Percentiles rank a stretch among this genome's conserved stretches.
These are phyloP conservation scores for Nansenia antarctica DNA, from an alignment of 2,113 vertebrate species.

Conservation along the genomic window DNA sequence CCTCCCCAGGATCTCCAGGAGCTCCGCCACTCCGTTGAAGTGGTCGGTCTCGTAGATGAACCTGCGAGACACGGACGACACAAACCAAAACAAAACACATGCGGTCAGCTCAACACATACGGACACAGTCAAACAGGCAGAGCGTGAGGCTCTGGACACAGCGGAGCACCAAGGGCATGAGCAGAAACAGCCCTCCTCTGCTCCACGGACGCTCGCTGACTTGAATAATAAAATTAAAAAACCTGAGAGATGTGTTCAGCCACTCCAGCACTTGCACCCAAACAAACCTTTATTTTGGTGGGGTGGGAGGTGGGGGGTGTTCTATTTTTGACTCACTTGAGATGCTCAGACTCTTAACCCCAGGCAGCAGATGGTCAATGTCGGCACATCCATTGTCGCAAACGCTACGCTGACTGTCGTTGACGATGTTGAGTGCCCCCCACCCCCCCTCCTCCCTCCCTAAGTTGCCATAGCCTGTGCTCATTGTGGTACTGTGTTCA, in stretches of 20 bases:
- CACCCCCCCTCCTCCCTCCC: too few species aligned
- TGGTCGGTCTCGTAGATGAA: constrained; percentile 78
- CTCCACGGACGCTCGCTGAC: background rate
- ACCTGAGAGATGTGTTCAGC: background rate
- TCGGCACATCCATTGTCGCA: constrained; percentile 49
- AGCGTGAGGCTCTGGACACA: background rate
- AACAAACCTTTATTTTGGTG: too few species aligned
- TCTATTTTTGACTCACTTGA: too few species aligned
- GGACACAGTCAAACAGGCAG: background rate
- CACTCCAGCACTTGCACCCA: background rate
- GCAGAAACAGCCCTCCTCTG: background rate
- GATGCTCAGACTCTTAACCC: constrained; percentile 63
- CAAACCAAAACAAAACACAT: constrained; percentile 12
- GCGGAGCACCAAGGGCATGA: background rate
- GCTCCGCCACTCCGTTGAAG: constrained; percentile 77
- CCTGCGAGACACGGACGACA: constrained; percentile 41
- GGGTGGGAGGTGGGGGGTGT: too few species aligned
- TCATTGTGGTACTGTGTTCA: too few species aligned
- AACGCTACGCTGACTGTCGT: constrained; percentile 55
- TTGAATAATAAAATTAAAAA: background rate
- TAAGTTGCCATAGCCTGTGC: too few species aligned
- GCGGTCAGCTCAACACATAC: background rate
- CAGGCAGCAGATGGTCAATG: constrained; percentile 66
- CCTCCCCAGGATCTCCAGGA: constrained; percentile 79
- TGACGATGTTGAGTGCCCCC: constrained; percentile 57